Conservation (phyloP, 1,140 invertebrate species). For the Rhagoletis pomonella region DNA sequence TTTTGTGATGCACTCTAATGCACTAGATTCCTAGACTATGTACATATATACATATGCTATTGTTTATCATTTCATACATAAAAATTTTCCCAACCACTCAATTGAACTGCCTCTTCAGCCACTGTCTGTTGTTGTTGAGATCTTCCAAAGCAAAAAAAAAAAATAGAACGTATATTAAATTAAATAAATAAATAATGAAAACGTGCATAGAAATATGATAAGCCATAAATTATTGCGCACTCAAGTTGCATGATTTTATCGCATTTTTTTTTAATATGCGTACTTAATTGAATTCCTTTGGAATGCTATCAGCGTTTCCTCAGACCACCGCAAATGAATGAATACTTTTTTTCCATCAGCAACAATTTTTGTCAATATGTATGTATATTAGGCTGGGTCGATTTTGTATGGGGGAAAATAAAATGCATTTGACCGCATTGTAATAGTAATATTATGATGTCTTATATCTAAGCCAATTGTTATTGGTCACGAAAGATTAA, state of each 20-base stretch:
- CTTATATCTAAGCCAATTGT: too few species aligned
- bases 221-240: not conserved
- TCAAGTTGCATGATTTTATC: not conserved
- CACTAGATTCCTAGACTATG: not conserved
- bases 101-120: not conserved
- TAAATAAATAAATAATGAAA: too few species aligned
- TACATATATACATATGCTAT: not conserved
- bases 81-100: not conserved
- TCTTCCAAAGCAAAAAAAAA: not conserved
- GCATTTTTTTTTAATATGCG: not conserved
- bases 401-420: too few species aligned
- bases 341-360: not conserved
- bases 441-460: too few species aligned
- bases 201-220: not conserved
- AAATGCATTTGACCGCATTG: too few species aligned
- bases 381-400: too few species aligned
- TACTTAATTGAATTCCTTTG: not conserved
- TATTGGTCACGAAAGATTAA: too few species aligned
- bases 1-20: too few species aligned
- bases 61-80: not conserved
- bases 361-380: too few species aligned
- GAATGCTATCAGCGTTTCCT: not conserved
- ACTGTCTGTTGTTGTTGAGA: not conserved
- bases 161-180: not conserved
- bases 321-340: not conserved